Evolutionary conservation across 1,140 invertebrate genomes (phyloP).

Genomic region (Meteorus sp.): DNA sequence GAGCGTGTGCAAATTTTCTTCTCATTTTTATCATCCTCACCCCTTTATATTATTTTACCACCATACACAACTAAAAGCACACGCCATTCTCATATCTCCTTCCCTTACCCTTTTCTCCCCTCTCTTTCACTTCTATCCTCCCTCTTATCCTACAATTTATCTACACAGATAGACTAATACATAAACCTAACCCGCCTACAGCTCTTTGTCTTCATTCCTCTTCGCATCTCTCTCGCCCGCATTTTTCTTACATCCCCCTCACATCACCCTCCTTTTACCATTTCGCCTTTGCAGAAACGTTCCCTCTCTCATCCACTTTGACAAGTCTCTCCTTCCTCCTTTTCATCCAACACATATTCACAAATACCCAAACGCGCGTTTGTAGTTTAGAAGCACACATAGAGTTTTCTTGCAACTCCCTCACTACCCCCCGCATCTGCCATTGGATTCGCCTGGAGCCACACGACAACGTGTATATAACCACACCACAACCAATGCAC

Average conservation of each 20-base stretch:
- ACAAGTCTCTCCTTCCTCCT: no score
- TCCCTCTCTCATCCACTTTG: conserved; percentile 18
- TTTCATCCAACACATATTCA: no score
- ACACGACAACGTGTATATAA: conserved; percentile 18
- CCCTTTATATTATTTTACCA: no score
- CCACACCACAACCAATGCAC: background rate
- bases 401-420: conserved; percentile 9
- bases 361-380: background rate
- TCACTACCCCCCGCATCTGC: no score
- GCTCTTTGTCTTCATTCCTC: conserved; percentile 15
- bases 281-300: background rate
- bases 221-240: conserved; percentile 24
- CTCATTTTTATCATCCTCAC: no score
- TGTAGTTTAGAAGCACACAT: background rate
- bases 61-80: no score
- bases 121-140: no score
- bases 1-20: no score
- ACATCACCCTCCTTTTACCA: conserved; percentile 1
- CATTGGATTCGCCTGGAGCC: conserved; percentile 7
- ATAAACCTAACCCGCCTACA: no score
- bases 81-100: no score
- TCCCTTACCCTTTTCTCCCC: no score
- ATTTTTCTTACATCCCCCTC: conserved; percentile 36
- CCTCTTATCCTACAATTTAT: no score
- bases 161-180: background rate